Evolutionary conservation across 1,140 invertebrate species (phyloP), one percentile per base, ranked within the genome.

Genomic region (Lepidurus apus): DNA sequence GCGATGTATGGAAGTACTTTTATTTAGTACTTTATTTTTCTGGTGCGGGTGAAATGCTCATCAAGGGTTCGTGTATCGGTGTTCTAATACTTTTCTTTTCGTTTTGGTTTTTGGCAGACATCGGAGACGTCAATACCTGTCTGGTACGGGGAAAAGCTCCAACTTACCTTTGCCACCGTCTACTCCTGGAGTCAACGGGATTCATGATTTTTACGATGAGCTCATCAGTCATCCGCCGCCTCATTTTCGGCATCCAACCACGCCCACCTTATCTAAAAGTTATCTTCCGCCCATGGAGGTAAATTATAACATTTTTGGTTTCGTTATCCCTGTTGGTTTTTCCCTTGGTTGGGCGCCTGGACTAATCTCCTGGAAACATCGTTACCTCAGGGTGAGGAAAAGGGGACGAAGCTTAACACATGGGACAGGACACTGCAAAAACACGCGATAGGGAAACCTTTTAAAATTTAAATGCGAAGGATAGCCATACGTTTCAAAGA

Each of bases 121-220:
- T 65, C 53, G 53, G 21, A 21, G 53, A 65, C 53, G 53, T 9
- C 53, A 65, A 13, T 65, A 65, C 53, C 53, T 65, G 21, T 21
- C 53, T 65, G 53, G 53, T 21, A 65, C 53, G 8, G 13, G 53
- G 5, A 65, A 65, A 17, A 65, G 53, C 53, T 65, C 17, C 53
- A 65, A n/a, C 13, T 65, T 65, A 17, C 53, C 53, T n/a, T 65
- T 65, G 53, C 53, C 53, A 65, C 17, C 53, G 9, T 65, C 53
- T 9, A 65, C 53, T 65, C 53, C 13, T 65, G 53, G 53, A 13
- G 53, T 65, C 53, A 65, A 65, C 21, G 53, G 53, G 53, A 65
- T 65, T 65, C 53, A 65, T 65, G 53, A 65, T 65, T 65, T 65
- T 65, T 65, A 65, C 53, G 53, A 65, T 65, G 53, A 65, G 53